phyloP scores from a whole-genome alignment of 2,888 invertebrate species.

The Scaptomyza caliginosa region DNA sequence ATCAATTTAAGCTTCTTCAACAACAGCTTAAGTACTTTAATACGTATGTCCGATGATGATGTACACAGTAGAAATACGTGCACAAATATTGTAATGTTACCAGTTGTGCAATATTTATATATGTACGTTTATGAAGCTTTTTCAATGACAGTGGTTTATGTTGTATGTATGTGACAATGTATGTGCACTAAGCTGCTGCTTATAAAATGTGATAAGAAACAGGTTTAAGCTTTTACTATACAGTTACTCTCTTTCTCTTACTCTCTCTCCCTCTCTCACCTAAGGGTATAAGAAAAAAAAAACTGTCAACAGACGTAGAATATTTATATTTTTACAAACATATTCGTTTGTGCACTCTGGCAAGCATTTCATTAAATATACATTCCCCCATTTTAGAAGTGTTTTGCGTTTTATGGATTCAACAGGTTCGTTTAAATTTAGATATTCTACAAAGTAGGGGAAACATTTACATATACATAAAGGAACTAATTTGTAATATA shows the following conservation, averaged over 20 bases:
- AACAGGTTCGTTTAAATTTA: constrained; percentile 45
- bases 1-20: constrained; percentile 17
- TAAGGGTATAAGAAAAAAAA: constrained; percentile 1
- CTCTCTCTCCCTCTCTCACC: neutral
- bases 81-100: neutral
- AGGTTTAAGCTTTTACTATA: neutral
- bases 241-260: neutral
- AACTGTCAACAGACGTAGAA: constrained; percentile 12
- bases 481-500: neutral
- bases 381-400: constrained; percentile 4
- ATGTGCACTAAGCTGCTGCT: neutral
- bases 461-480: constrained; percentile 5
- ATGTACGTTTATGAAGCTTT: neutral
- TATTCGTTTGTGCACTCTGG: neutral
- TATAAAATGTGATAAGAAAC: neutral
- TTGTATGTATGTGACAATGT: neutral
- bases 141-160: neutral
- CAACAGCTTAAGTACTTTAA: neutral
- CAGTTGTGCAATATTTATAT: neutral
- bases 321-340: neutral
- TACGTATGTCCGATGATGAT: neutral
- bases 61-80: neutral
- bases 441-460: neutral
- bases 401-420: constrained; percentile 7
- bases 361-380: constrained; percentile 3